Conservation (phyloP, 2,113 vertebrate genomes). For the Takifugu bimaculatus region DNA sequence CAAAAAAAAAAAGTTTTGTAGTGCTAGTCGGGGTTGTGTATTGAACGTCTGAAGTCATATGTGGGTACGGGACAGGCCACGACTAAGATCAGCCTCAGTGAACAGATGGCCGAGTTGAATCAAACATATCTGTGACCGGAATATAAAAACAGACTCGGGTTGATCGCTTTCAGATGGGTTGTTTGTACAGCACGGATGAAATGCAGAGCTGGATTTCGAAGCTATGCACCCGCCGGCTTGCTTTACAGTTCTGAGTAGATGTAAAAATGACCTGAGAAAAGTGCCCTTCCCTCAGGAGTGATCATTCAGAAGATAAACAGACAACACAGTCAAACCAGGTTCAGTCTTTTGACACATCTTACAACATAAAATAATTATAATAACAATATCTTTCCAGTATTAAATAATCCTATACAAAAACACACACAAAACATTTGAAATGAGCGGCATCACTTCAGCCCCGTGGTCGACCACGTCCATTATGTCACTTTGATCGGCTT, state of each 20-base stretch:
- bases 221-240: no score
- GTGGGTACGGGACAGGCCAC: no score
- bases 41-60: no score
- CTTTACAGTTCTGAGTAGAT: constrained; percentile 3
- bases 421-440: constrained; percentile 62
- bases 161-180: background rate
- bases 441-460: constrained; percentile 37
- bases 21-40: no score
- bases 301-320: constrained; percentile 1
- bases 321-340: constrained; percentile 26
- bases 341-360: constrained; percentile 49
- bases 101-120: no score
- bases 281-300: background rate
- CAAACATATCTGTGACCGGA: no score
- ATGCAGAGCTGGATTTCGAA: background rate
- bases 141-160: no score
- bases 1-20: no score
- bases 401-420: constrained; percentile 81
- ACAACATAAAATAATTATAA: constrained; percentile 68
- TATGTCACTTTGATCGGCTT: background rate
- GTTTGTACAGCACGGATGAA: background rate
- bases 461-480: constrained; percentile 15
- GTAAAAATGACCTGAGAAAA: background rate
- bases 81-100: no score
- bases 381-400: constrained; percentile 77